Evolutionary conservation across 2,797 vertebrate genomes (phyloP), one percentile per base, ranked within the genome.

Genomic region (Rachycentron canadum): DNA sequence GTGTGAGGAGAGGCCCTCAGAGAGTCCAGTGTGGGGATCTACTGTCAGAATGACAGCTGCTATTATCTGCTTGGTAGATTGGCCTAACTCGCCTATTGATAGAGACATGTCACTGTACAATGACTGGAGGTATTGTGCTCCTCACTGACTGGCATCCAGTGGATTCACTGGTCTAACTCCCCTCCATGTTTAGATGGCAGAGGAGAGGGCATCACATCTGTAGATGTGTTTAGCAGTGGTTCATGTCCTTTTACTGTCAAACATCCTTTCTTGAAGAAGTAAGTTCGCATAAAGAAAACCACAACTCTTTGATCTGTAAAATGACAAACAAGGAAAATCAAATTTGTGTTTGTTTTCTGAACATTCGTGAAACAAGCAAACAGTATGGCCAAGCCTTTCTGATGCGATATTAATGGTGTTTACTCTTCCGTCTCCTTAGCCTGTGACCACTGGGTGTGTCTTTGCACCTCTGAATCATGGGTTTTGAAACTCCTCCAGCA

Each of bases 31-130:
- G 59, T 78, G 74, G 68, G 84, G 89, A 91, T 93, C 90, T 88
- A 77, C 91, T 87, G 85, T 91, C 90, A 91, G 82, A 86, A 56
- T 80, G 86, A 79, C 90, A 88, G 86, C 86, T 83, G 88, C 88
- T 91, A 93, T 94, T 94, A 94, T 94, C 93, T 92, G 83, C 83
- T 79, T 32, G 59, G 50, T 86, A 91, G 89, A 94, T 92, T 94
- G 92, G 87, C 73, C 78, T 78, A 86, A 82, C 86, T 86, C 78
- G 63, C 52, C 86, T 82, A 88, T 91, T 94, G 92, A 93, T 87
- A 87, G 89, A 89, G 79, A 82, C 84, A 83, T 91, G 92, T 92
- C 87, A 71, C 67, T 36, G 55, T 69, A 92, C 90, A 91, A 91
- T 88, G 72, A 84, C 86, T 90, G 62, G 58, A 85, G 84, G 81